A percentile compares a stretch with the other conserved stretches of the same genome.
Conservation (phyloP, 2,113 vertebrate species). For the Sceloporus tristichus region DNA sequence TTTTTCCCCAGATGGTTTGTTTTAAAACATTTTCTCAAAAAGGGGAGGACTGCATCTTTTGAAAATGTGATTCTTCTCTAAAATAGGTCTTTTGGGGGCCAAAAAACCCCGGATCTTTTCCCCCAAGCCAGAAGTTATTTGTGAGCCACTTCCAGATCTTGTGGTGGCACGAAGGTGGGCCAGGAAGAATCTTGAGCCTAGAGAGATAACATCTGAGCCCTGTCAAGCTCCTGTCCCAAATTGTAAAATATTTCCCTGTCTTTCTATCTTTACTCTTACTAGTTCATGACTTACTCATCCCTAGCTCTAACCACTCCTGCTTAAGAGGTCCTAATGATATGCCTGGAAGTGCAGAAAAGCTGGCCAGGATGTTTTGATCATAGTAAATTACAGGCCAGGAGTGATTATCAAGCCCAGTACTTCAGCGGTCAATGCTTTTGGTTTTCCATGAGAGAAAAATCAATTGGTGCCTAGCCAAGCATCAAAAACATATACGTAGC, state of each 20-base stretch:
- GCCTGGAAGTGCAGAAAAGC: constrained; percentile 11
- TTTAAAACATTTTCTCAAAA: too few species aligned
- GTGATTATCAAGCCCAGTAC: constrained; percentile 34
- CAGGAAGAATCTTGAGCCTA: too few species aligned
- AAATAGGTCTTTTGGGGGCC: too few species aligned
- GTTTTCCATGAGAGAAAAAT: constrained; percentile 21
- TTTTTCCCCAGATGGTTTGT: too few species aligned
- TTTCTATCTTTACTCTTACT: not conserved
- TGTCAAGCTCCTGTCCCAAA: not conserved
- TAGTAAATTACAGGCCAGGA: constrained; percentile 45
- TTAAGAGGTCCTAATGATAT: constrained; percentile 10
- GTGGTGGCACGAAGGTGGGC: too few species aligned
- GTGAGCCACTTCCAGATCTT: too few species aligned
- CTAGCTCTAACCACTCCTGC: not conserved
- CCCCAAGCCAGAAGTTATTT: too few species aligned
- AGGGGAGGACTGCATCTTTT: too few species aligned
- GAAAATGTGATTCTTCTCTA: too few species aligned
- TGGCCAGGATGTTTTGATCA: constrained; percentile 26
- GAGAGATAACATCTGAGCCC: too few species aligned
- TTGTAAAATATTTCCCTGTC: not conserved
- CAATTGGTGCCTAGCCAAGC: constrained; percentile 14
- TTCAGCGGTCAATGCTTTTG: constrained; percentile 41
- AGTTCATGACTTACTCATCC: not conserved
- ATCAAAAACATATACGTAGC: not conserved
- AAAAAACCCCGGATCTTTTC: too few species aligned